Evolutionary conservation across 2,888 invertebrate genomes (phyloP).

Genomic region (Idaea straminata): DNA sequence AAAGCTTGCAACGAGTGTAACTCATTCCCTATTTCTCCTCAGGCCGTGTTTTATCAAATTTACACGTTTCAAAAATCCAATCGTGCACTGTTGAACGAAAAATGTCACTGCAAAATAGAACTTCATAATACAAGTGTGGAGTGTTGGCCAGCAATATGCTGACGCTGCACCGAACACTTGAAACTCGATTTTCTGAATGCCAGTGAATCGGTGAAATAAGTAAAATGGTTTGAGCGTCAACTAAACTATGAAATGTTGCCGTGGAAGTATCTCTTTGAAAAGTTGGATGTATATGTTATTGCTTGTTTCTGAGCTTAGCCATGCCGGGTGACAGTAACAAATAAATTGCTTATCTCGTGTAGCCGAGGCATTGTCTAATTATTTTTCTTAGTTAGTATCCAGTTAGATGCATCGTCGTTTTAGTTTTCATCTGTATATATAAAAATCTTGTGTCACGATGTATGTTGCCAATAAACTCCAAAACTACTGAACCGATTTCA

Average conservation of each 20-base stretch:
- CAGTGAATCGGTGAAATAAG: constrained; percentile 57
- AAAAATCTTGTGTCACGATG: too few relatives aligned
- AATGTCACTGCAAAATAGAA: constrained; percentile 74
- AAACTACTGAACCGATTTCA: too few relatives aligned
- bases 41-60: constrained; percentile 67
- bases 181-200: constrained; percentile 66
- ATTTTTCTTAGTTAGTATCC: too few relatives aligned
- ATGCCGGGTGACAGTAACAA: not conserved
- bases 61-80: constrained; percentile 77
- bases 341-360: not conserved
- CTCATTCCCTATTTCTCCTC: constrained; percentile 43
- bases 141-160: constrained; percentile 68
- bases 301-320: not conserved
- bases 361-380: too few relatives aligned
- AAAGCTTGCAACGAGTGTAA: constrained; percentile 34
- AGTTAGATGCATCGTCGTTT: too few relatives aligned
- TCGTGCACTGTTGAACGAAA: constrained; percentile 68
- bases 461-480: too few relatives aligned
- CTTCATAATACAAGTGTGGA: constrained; percentile 67
- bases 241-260: constrained; percentile 16
- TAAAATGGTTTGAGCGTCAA: constrained; percentile 33
- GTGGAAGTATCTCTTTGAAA: constrained; percentile 3
- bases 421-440: too few relatives aligned
- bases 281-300: constrained; percentile 1
- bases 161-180: constrained; percentile 57